Conservation (phyloP, 2,888 invertebrate genomes). For the Zygothrica quintamaculata region DNA sequence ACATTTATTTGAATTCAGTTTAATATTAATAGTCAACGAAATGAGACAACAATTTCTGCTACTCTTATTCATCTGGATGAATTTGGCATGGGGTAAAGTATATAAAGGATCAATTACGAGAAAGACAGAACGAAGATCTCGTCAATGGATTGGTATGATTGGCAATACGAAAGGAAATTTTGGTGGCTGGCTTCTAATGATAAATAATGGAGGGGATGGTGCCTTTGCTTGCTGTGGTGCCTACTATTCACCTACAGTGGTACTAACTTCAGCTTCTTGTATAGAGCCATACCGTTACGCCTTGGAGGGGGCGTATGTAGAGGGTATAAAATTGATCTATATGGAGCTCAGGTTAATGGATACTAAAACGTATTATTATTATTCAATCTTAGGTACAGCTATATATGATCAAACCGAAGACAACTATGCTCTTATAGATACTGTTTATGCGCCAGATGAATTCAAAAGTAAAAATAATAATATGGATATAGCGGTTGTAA, state of each 20-base stretch:
- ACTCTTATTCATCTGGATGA: neutral
- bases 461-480: constrained; percentile 7
- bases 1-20: neutral
- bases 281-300: constrained; percentile 32
- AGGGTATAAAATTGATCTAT: constrained; percentile 2
- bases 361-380: no score
- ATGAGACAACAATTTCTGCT: constrained; percentile 15
- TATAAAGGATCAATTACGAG: constrained; percentile 19
- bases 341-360: no score
- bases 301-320: constrained; percentile 8
- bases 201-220: constrained; percentile 17
- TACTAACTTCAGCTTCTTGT: constrained; percentile 54
- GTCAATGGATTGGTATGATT: constrained; percentile 29
- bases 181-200: constrained; percentile 49
- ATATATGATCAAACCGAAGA: neutral
- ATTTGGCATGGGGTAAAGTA: neutral
- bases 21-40: neutral
- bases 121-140: neutral
- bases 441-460: constrained; percentile 27
- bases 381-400: constrained; percentile 13
- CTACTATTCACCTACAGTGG: constrained; percentile 39
- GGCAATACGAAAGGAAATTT: constrained; percentile 19
- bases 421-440: constrained; percentile 18
- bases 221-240: constrained; percentile 38
- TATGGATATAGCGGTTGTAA: constrained; percentile 49